These are phyloP conservation scores for Chrysochloris asiatica DNA, from an alignment of 2,113 vertebrate species.

Conservation along the genomic window DNA sequence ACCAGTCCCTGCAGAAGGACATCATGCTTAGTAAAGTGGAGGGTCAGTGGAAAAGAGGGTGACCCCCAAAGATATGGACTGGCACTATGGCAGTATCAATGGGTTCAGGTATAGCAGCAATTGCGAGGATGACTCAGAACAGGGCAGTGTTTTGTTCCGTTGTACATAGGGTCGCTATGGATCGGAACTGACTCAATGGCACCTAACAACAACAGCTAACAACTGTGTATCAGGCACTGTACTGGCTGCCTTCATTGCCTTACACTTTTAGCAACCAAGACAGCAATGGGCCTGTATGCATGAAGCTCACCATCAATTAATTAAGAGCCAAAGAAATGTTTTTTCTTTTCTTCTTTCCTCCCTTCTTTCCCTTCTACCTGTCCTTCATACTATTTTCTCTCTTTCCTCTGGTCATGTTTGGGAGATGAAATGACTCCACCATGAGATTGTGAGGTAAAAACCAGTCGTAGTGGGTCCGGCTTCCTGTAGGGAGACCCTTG, in stretches of 20 bases:
- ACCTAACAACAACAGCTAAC: too few relatives aligned
- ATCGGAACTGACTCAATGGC: too few relatives aligned
- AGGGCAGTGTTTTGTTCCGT: too few relatives aligned
- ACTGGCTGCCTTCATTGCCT: neutral
- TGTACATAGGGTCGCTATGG: too few relatives aligned
- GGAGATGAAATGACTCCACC: neutral
- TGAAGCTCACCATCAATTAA: neutral
- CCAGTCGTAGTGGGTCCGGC: neutral
- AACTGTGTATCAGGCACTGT: neutral
- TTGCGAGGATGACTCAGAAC: too few relatives aligned
- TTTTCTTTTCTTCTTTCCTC: neutral
- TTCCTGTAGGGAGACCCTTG: neutral
- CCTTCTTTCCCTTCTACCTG: neutral
- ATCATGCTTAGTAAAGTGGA: too few relatives aligned
- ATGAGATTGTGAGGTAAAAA: neutral
- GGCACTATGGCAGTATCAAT: too few relatives aligned
- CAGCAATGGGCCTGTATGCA: neutral
- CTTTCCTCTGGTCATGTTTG: neutral
- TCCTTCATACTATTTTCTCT: neutral
- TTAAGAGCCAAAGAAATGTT: neutral
- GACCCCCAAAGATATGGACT: too few relatives aligned
- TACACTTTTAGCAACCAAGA: neutral
- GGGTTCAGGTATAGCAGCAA: too few relatives aligned
- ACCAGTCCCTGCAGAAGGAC: too few relatives aligned
- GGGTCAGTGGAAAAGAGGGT: too few relatives aligned